A percentile compares a stretch with the other conserved stretches of the same genome.
phyloP scores from a whole-genome alignment of 2,888 invertebrate genomes.

The Zhuqinia jingwanae region DNA sequence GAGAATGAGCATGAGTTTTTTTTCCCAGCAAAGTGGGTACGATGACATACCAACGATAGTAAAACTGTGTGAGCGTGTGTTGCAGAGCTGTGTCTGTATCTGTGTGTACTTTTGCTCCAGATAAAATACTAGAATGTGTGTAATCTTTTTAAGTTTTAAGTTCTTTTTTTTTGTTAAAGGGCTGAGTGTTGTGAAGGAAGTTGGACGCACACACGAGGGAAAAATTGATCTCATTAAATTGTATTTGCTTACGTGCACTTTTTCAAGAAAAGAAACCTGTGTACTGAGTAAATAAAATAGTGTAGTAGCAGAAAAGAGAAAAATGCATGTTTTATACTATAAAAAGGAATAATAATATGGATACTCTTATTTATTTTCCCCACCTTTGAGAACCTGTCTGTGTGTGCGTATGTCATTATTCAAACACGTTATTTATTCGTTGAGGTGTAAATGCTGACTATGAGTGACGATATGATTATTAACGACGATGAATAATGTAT shows the following conservation, averaged over 20 bases:
- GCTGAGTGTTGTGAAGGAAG: not conserved
- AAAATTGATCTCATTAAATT: constrained; percentile 11
- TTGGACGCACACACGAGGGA: not conserved
- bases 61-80: not conserved
- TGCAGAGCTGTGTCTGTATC: too few relatives aligned
- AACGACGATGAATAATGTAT: constrained; percentile 36
- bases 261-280: too few relatives aligned
- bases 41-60: too few relatives aligned
- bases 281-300: too few relatives aligned
- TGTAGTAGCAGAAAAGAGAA: too few relatives aligned
- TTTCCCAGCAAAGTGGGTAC: too few relatives aligned
- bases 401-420: too few relatives aligned
- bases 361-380: constrained; percentile 25
- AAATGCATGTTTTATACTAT: not conserved
- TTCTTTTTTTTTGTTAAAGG: not conserved
- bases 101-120: not conserved
- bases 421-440: not conserved
- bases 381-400: constrained; percentile 22
- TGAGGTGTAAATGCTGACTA: constrained; percentile 20
- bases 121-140: not conserved
- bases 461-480: constrained; percentile 39
- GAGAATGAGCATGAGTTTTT: too few relatives aligned
- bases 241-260: constrained; percentile 35
- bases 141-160: constrained; percentile 7
- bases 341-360: not conserved